Evolutionary conservation across 2,888 invertebrate genomes (phyloP).

Genomic region (Euplagia quadripunctaria): DNA sequence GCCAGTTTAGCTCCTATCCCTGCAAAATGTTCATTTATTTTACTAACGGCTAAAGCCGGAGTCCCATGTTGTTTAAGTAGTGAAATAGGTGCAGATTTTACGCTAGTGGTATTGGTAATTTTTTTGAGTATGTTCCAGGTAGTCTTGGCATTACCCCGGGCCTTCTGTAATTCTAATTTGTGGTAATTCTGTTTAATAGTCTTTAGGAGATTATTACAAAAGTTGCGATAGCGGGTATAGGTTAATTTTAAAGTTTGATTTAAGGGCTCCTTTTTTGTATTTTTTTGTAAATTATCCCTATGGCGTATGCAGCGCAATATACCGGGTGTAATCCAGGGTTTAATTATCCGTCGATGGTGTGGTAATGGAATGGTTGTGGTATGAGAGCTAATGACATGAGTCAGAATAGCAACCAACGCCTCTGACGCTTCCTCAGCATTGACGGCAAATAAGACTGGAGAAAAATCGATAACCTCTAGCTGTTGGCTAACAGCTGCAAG

Average conservation of each 20-base stretch:
- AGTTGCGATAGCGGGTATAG: neutral
- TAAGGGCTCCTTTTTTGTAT: neutral
- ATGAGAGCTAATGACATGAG: neutral
- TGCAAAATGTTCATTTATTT: neutral
- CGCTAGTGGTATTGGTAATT: neutral
- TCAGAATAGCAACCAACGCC: neutral
- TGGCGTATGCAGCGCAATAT: neutral
- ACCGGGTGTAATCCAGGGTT: neutral
- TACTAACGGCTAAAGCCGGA: neutral
- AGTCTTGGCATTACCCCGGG: neutral
- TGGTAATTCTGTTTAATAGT: neutral
- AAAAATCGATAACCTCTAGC: neutral
- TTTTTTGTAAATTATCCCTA: neutral
- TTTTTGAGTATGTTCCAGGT: neutral
- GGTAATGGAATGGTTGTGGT: neutral
- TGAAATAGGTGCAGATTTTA: neutral
- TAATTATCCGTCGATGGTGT: neutral
- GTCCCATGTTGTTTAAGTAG: neutral
- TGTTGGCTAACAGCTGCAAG: neutral
- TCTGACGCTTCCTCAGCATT: neutral
- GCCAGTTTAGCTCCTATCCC: neutral
- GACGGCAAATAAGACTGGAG: neutral
- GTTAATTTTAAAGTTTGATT: slow-evolving; percentile 1
- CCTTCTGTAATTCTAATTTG: neutral
- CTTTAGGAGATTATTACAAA: neutral